phyloP scores from a whole-genome alignment of 2,888 invertebrate genomes.

The Ellobium chinense region DNA sequence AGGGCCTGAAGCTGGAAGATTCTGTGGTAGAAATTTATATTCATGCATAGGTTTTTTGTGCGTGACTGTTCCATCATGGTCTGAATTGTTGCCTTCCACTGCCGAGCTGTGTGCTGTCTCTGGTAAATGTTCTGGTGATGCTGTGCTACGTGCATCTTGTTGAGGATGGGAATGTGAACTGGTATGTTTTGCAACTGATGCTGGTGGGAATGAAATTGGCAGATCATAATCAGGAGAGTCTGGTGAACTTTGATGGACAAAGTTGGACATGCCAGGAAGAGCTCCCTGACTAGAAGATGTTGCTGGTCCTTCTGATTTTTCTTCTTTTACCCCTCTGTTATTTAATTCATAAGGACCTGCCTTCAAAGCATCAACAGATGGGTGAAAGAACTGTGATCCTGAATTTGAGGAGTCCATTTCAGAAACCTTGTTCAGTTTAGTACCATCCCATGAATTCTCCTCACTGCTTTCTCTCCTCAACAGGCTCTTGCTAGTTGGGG shows the following conservation, averaged over 20 bases:
- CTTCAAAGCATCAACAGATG: neutral
- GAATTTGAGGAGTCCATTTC: neutral
- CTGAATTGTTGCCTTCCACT: neutral
- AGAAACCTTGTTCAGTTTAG: slow-evolving; percentile 8
- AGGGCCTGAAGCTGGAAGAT: neutral
- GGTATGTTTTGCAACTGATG: neutral
- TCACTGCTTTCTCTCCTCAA: slow-evolving; percentile 26
- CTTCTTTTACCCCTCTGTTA: slow-evolving; percentile 15
- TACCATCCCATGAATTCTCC: slow-evolving; percentile 30
- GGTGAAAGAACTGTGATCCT: neutral
- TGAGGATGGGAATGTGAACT: no score
- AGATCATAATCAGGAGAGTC: slow-evolving; percentile 38
- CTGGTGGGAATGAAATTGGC: slow-evolving; percentile 38
- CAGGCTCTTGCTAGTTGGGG: neutral
- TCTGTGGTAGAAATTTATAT: neutral
- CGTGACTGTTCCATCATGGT: neutral
- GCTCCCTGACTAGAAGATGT: neutral
- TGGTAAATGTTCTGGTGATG: no score
- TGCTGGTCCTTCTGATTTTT: neutral
- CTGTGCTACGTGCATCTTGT: no score
- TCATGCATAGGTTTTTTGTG: neutral
- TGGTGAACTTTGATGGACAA: neutral
- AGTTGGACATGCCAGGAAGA: slow-evolving; percentile 19
- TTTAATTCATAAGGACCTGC: neutral
- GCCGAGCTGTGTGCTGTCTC: neutral